These are phyloP conservation scores for Cyclargus thomasi DNA, from an alignment of 1,140 invertebrate species.

Conservation along the genomic window DNA sequence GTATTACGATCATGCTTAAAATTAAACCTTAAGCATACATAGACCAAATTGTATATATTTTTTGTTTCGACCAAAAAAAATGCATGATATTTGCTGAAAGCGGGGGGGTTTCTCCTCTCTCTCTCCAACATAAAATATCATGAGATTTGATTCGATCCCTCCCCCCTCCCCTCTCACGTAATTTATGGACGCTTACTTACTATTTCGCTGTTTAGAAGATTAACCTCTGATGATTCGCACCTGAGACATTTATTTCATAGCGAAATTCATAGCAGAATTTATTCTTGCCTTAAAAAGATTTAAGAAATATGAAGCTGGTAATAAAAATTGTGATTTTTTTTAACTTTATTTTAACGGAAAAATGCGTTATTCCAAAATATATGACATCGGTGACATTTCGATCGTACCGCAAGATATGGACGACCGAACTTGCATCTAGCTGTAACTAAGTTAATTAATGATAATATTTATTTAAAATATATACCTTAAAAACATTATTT, in stretches of 20 bases:
- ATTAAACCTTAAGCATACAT: too few relatives aligned
- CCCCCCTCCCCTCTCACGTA: too few relatives aligned
- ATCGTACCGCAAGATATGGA: slow-evolving; percentile 11
- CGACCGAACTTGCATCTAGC: background rate
- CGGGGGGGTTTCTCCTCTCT: too few relatives aligned
- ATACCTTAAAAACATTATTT: slow-evolving; percentile 10
- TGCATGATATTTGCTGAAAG: too few relatives aligned
- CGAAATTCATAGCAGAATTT: too few relatives aligned
- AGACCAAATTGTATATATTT: too few relatives aligned
- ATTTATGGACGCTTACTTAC: too few relatives aligned
- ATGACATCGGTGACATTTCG: background rate
- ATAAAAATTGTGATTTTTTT: background rate
- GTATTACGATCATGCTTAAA: too few relatives aligned
- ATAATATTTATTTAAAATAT: slow-evolving; percentile 4
- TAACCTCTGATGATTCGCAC: background rate
- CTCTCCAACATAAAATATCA: too few relatives aligned
- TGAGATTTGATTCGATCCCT: too few relatives aligned
- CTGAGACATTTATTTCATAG: background rate
- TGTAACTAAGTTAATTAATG: slow-evolving; percentile 12
- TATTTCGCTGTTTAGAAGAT: too few relatives aligned
- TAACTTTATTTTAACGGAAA: background rate
- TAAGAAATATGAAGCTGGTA: background rate
- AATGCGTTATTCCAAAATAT: background rate
- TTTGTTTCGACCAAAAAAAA: too few relatives aligned
- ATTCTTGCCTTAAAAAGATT: background rate